These are phyloP conservation scores for Proales similis DNA, from an alignment of 1,140 invertebrate genomes.

Conservation along the genomic window DNA sequence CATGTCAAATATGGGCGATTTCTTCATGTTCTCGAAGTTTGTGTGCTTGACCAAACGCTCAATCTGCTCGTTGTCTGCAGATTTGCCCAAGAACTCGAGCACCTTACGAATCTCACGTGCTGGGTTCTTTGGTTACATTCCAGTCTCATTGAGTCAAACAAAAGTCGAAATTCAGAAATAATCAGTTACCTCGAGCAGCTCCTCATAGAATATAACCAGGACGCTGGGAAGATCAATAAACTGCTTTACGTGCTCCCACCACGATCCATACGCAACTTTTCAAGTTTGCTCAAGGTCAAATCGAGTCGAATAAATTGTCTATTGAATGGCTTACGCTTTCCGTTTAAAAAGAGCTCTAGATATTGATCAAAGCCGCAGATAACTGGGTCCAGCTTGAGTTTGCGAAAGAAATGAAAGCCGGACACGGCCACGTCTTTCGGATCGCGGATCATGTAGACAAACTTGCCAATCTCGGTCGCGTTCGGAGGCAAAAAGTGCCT, in stretches of 20 bases:
- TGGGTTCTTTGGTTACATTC: neutral
- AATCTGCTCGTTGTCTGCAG: neutral
- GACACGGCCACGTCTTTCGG: slow-evolving; percentile 23
- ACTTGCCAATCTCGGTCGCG: neutral
- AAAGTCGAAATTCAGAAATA: neutral
- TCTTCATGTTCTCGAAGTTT: slow-evolving; percentile 4
- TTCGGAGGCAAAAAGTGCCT: slow-evolving; percentile 4
- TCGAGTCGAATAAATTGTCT: too few relatives aligned
- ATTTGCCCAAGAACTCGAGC: neutral
- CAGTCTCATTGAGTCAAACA: neutral
- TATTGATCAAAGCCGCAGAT: neutral
- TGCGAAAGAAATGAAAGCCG: slow-evolving; percentile 1
- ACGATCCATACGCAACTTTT: slow-evolving; percentile 14
- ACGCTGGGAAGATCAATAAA: neutral
- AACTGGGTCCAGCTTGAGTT: neutral
- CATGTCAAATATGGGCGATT: neutral
- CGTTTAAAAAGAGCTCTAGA: slow-evolving; percentile 2
- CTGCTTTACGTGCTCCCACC: slow-evolving; percentile 25
- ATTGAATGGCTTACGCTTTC: too few relatives aligned
- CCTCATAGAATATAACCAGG: slow-evolving; percentile 12
- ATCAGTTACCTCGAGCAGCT: slow-evolving; percentile 3
- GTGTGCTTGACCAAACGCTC: neutral
- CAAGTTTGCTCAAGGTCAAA: too few relatives aligned
- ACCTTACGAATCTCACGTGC: neutral
- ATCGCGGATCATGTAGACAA: slow-evolving; percentile 19